phyloP scores from a whole-genome alignment of 1,140 invertebrate species.

The Magallana gigas region DNA sequence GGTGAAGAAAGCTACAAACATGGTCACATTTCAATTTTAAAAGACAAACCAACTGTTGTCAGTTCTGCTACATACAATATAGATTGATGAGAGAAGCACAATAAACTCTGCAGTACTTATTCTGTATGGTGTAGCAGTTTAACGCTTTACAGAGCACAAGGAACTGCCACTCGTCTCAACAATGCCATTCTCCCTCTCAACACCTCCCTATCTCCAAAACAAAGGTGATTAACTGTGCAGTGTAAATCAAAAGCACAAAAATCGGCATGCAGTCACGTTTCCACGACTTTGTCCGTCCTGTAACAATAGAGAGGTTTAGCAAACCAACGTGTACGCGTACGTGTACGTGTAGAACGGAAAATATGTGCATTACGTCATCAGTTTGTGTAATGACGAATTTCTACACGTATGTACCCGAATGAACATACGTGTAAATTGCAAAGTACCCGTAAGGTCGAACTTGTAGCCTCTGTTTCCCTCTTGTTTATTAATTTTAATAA shows the following conservation, averaged over 20 bases:
- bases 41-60: background rate
- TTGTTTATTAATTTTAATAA: too few species aligned
- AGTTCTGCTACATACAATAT: background rate
- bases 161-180: background rate
- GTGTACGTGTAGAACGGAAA: too few species aligned
- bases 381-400: too few species aligned
- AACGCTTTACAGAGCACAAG: conserved; percentile 8
- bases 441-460: too few species aligned
- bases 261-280: conserved; percentile 37
- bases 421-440: too few species aligned
- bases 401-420: too few species aligned
- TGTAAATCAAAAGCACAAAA: conserved; percentile 26
- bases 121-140: background rate
- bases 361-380: too few species aligned
- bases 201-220: background rate
- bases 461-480: too few species aligned
- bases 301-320: too few species aligned
- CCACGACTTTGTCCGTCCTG: conserved; percentile 33
- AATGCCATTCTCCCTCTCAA: background rate
- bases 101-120: background rate
- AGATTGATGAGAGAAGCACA: background rate
- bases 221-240: conserved; percentile 36
- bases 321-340: too few species aligned
- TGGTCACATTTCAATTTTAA: too few species aligned
- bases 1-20: too few species aligned